Evolutionary conservation across 92 coral and sea anemone species (phyloP).

Genomic region (Palythoa heliodiscus): DNA sequence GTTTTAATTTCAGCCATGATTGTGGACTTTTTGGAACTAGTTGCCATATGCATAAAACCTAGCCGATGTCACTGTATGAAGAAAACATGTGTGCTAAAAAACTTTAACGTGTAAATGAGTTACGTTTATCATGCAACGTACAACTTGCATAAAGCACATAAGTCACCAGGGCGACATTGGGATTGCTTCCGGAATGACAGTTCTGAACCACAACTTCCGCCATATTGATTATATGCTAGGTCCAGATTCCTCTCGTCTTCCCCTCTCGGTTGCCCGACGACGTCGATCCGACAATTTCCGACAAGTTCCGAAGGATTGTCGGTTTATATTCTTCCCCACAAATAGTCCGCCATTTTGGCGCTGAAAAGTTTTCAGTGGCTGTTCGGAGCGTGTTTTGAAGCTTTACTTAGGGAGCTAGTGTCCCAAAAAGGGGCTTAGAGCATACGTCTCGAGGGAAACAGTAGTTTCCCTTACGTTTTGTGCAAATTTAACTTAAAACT

Average conservation of each 20-base stretch:
- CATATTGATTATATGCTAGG: constrained; percentile 21
- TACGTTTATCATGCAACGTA: constrained; percentile 3
- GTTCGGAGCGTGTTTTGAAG: constrained; percentile 6
- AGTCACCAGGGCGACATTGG: constrained; percentile 17
- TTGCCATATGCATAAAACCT: too few relatives aligned
- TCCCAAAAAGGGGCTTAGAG: constrained; percentile 78
- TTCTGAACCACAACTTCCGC: constrained; percentile 17
- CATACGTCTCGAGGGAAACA: constrained; percentile 63
- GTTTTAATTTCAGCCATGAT: background rate
- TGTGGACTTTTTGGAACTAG: background rate
- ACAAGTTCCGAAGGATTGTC: constrained; percentile 8
- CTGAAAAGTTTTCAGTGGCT: constrained; percentile 74
- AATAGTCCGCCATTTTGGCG: constrained; percentile 76
- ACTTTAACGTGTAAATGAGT: background rate
- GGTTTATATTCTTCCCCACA: background rate
- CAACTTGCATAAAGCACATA: background rate
- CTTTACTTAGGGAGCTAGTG: constrained; percentile 47
- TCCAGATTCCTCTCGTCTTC: constrained; percentile 15
- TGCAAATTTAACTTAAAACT: constrained; percentile 35
- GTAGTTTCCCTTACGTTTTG: constrained; percentile 79
- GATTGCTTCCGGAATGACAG: constrained; percentile 2
- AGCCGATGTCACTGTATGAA: background rate
- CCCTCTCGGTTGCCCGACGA: background rate
- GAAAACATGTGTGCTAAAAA: background rate
- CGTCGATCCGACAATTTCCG: constrained; percentile 37